Evolutionary conservation across 1,140 invertebrate species (phyloP), one percentile per base, ranked within the genome.

Genomic region (Cherax destructor): DNA sequence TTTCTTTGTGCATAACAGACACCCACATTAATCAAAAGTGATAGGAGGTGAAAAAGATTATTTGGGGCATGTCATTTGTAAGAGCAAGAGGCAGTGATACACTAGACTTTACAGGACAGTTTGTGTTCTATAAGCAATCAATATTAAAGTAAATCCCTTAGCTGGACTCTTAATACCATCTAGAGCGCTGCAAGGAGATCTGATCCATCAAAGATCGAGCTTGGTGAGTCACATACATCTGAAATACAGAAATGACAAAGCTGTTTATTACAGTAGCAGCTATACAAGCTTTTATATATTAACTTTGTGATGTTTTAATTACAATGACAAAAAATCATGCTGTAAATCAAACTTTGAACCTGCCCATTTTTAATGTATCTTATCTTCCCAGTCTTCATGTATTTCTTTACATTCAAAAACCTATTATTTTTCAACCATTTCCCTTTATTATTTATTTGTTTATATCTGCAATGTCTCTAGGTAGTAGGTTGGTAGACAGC

Each of bases 181-280:
- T 18, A 52, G 89, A 56, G 7, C 89, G 74, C 83, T 91, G 89
- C 13, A 91, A 74, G 56, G 74, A 47, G 21, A 91, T 91, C 61
- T 91, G 89, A 59, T 91, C 89, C 89, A 91, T 91, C 21, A 91
- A 24, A 0, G 89, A 91, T 1, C 89, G 74, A 4, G 89, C 89
- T 50, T 91, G 89, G 41, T 91, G 89, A 7, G 89, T 91, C 59
- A 91, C 89, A 52, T 91, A 91, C 89, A 91, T 91, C 89, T 91
- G 89, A 65, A 61, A 81, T 56, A 56, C 52, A 56, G 52, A 10
- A 56, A 56, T 56, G 3, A 10, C 13, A 6, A 56, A 56, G 6
- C 52, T 56, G 13, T 56, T 56, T 3, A 76, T 76, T 13, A 41
- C 30, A 41, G 30, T 41, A 41, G 2, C 2, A 41, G 30, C 30